Base-by-base conservation (phyloP, 2,888 invertebrate genomes). In the Campoplex nolae region DNA sequence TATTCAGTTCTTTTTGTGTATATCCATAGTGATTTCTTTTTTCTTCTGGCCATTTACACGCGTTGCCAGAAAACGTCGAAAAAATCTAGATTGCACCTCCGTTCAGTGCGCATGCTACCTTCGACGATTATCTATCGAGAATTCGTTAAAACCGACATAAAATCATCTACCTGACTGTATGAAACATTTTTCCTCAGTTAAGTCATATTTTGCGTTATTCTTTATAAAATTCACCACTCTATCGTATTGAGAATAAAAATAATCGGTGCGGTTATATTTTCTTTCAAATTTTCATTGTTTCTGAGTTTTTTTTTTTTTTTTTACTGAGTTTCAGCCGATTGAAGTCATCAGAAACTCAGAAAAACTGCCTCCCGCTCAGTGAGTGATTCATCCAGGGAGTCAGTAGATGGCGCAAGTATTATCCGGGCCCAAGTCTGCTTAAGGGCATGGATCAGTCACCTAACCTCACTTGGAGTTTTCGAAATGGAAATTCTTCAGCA, bases 71-170 rank as follows among this genome's bases (percentile, higher is more conserved):
- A 71, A 80, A 78, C 18, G 65, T 73, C 62, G 32, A 28, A 78
- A 65, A 70, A 76, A 78, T 78, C 65, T 51, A 73, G 76, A 77
- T 83, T 54, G 42, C 70, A 51, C 18, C 38, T 13, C 32, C 28
- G 32, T 28, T 51, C 71, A 71, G 28, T 18, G 70, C 28, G 48
- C n/a, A 42, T 42, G n/a, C 8, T 71, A 51, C 28, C 28, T 71
- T 32, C 48, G 32, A 32, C 18, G 23, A 32, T 32, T n/a, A 2
- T 8, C 18, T 51, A 71, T 48, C 51, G 48, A 18, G 32, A 71
- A 71, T 32, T 16, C 32, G 3, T 16, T 62, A 32, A 62, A 62
- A 62, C 32, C 16, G 16, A 32, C 62, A 62, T 16, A 32, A 62
- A 62, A 28, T 62, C 32, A 32, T 28, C 32, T 62, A 23, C 13